A percentile compares a stretch with the other conserved stretches of the same genome.
These are phyloP conservation scores for Isoperla grammatica DNA, from an alignment of 2,888 invertebrate genomes.

Conservation along the genomic window DNA sequence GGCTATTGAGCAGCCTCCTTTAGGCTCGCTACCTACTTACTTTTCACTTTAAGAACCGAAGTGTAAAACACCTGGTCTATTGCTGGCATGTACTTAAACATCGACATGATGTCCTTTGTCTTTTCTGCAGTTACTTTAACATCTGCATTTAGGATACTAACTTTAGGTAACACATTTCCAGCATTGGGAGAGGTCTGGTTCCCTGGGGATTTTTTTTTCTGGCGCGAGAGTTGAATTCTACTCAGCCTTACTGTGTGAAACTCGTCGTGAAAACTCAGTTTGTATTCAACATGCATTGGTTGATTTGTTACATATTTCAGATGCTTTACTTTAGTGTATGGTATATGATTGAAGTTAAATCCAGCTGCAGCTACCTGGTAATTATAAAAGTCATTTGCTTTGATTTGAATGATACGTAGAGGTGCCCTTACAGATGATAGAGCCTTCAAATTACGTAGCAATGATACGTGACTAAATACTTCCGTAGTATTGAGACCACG, in stretches of 20 bases:
- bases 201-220: background rate
- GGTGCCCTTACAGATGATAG: background rate
- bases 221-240: background rate
- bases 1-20: no score
- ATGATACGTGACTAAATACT: slow-evolving; percentile 7
- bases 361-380: slow-evolving; percentile 11
- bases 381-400: slow-evolving; percentile 47
- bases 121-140: background rate
- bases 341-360: background rate
- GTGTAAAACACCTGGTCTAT: background rate
- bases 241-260: background rate
- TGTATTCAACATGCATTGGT: background rate
- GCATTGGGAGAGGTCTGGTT: background rate
- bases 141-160: background rate
- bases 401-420: background rate
- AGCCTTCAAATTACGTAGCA: background rate
- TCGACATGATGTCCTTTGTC: slow-evolving; percentile 1
- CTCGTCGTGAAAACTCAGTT: background rate
- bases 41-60: no score
- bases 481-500: background rate
- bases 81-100: background rate
- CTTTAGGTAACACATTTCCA: background rate
- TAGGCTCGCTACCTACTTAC: no score
- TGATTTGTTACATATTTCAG: background rate
- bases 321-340: no score